These are phyloP conservation scores for Chrysomela aeneicollis DNA, from an alignment of 2,888 invertebrate genomes.

Conservation along the genomic window DNA sequence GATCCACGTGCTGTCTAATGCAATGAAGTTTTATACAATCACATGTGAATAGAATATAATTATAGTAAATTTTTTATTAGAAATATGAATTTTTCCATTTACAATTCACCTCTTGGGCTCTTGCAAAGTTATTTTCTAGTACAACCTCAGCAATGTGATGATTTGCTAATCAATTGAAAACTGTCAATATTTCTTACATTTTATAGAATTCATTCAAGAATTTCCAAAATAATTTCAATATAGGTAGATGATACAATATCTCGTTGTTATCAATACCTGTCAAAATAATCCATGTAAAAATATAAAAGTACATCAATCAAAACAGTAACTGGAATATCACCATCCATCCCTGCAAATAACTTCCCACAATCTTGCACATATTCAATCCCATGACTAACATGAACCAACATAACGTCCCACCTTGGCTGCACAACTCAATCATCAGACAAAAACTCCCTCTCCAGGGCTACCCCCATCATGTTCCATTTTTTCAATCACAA, in stretches of 20 bases:
- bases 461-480: conserved; percentile 87
- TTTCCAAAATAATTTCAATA: neutral
- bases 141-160: no score
- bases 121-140: no score
- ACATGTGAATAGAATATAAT: neutral
- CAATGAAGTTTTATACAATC: neutral
- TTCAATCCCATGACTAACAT: neutral
- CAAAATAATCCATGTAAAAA: neutral
- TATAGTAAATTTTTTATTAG: neutral
- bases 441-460: conserved; percentile 80
- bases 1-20: conserved; percentile 76
- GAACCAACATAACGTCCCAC: neutral
- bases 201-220: neutral
- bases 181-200: no score
- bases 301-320: neutral
- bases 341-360: neutral
- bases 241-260: neutral
- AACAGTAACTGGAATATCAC: neutral
- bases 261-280: neutral
- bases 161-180: no score
- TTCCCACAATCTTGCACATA: no score
- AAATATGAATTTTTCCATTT: neutral
- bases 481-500: conserved; percentile 81
- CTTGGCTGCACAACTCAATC: no score
- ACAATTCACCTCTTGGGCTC: no score